phyloP scores from a whole-genome alignment of 2,888 invertebrate genomes.

The Mythimna pallens region DNA sequence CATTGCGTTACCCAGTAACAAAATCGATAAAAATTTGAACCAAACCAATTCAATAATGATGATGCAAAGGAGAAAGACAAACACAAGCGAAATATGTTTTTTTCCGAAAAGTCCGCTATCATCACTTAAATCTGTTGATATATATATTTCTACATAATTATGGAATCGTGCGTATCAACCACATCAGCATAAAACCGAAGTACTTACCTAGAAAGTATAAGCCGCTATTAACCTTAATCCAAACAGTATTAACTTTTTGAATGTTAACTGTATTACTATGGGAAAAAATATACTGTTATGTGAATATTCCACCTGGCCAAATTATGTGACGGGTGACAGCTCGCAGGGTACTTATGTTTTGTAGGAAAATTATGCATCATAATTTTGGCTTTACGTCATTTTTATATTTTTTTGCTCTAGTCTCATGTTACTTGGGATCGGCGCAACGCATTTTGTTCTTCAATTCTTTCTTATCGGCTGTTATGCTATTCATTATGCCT shows the following conservation, averaged over 20 bases:
- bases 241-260: not conserved
- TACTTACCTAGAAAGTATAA: not conserved
- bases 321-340: not conserved
- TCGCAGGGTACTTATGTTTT: not conserved
- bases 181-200: not conserved
- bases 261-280: not conserved
- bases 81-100: not conserved
- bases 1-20: too few relatives aligned
- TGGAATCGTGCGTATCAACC: slow-evolving; percentile 8
- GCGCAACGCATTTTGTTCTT: too few relatives aligned
- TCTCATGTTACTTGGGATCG: too few relatives aligned
- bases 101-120: not conserved
- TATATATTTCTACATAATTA: not conserved
- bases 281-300: not conserved
- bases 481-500: too few relatives aligned
- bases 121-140: not conserved
- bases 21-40: too few relatives aligned
- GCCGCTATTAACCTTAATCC: slow-evolving; percentile 19
- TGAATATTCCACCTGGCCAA: not conserved
- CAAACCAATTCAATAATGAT: too few relatives aligned
- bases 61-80: not conserved
- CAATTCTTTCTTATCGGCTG: too few relatives aligned
- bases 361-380: not conserved
- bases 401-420: too few relatives aligned
- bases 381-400: not conserved